These are phyloP conservation scores for Leuciscus idus DNA, from an alignment of 2,113 vertebrate species.

Conservation along the genomic window DNA sequence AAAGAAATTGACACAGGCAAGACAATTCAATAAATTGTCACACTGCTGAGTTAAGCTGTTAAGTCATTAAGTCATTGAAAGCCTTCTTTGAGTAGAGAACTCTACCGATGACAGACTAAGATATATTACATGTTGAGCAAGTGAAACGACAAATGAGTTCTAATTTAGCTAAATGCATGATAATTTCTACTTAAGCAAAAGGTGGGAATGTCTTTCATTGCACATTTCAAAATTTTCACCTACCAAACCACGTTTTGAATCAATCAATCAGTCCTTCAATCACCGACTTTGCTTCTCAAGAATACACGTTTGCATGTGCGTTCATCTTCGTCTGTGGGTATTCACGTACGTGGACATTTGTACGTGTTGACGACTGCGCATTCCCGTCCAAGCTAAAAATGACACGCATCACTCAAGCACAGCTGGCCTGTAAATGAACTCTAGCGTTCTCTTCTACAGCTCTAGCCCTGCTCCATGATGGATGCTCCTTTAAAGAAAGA, in stretches of 20 bases:
- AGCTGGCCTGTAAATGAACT: constrained; percentile 91
- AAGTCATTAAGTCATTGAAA: constrained; percentile 42
- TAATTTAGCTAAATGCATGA: constrained; percentile 28
- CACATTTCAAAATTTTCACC: background rate
- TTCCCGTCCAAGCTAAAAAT: constrained; percentile 69
- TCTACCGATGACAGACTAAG: constrained; percentile 42
- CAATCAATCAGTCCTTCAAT: background rate
- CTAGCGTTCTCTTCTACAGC: constrained; percentile 89
- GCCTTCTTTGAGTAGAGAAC: constrained; percentile 28
- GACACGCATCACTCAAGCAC: constrained; percentile 93
- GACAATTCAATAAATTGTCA: constrained; percentile 33
- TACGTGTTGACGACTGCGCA: constrained; percentile 66
- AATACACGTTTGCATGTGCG: background rate
- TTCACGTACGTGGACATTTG: constrained; percentile 9
- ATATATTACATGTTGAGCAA: constrained; percentile 49
- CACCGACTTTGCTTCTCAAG: constrained; percentile 20
- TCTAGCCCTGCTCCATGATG: constrained; percentile 93
- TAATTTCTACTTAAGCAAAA: background rate
- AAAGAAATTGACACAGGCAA: constrained; percentile 32
- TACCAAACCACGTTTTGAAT: constrained; percentile 1
- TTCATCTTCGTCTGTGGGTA: constrained; percentile 53
- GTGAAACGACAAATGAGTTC: constrained; percentile 42
- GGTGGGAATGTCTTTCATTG: background rate
- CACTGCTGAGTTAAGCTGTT: constrained; percentile 41
- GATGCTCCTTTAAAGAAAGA: constrained; percentile 99